Conservation (phyloP, 2,797 vertebrate genomes). For the Gila robusta region DNA sequence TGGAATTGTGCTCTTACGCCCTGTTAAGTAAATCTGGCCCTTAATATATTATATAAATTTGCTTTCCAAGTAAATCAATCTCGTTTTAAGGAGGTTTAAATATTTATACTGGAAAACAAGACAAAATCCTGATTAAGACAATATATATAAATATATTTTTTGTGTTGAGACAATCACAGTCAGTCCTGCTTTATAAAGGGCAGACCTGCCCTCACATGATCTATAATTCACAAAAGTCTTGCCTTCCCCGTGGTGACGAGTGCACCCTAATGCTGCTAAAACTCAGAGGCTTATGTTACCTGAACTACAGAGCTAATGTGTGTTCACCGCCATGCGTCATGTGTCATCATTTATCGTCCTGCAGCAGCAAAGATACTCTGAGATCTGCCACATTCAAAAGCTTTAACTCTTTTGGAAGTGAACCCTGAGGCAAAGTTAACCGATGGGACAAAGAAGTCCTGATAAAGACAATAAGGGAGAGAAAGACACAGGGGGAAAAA, state of each 20-base stretch:
- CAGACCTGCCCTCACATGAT: constrained; percentile 60
- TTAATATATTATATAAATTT: neutral
- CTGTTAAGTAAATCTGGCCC: neutral
- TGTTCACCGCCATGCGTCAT: constrained; percentile 34
- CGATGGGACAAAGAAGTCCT: constrained; percentile 33
- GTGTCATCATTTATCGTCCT: constrained; percentile 46
- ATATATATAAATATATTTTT: no score
- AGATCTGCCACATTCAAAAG: constrained; percentile 33
- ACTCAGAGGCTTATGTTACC: constrained; percentile 44
- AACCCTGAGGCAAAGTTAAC: constrained; percentile 40
- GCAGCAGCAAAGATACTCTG: constrained; percentile 19
- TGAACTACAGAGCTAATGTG: constrained; percentile 20
- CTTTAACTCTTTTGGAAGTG: constrained; percentile 44
- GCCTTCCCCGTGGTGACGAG: constrained; percentile 39
- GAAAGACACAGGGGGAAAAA: constrained; percentile 64
- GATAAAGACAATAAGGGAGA: constrained; percentile 64
- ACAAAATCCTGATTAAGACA: neutral
- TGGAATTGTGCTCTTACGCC: neutral
- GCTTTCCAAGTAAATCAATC: neutral
- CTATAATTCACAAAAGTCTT: constrained; percentile 61
- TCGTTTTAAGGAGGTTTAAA: neutral
- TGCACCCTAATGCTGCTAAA: constrained; percentile 28
- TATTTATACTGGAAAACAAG: neutral
- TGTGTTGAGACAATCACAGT: constrained; percentile 16
- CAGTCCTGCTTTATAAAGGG: constrained; percentile 54